Conservation (phyloP, 2,113 vertebrate genomes). For the Neolamprologus variostigma region DNA sequence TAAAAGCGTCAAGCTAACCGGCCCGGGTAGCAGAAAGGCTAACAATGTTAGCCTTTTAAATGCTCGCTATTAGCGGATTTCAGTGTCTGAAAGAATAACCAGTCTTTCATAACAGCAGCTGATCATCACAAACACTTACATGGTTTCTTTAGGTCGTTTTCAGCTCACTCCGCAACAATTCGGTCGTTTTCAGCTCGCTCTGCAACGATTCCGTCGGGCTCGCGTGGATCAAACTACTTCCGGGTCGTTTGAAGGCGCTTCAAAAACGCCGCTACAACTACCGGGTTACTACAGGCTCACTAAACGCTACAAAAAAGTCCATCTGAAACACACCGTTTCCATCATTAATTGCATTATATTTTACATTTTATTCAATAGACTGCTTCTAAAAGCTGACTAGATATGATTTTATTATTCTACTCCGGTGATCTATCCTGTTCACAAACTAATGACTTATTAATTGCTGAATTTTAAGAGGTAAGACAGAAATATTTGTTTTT, state of each 20-base stretch:
- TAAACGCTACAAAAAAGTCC: background rate
- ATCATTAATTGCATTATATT: background rate
- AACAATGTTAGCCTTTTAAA: background rate
- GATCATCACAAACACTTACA: slow-evolving; percentile 18
- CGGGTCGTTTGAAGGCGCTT: slow-evolving; percentile 19
- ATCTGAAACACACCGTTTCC: background rate
- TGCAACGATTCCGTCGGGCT: background rate
- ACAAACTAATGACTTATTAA: background rate
- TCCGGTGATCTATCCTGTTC: background rate
- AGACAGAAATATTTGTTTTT: background rate
- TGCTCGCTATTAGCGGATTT: background rate
- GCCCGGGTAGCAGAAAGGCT: background rate
- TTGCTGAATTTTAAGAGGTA: background rate
- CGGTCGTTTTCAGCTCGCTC: background rate
- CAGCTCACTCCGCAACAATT: background rate
- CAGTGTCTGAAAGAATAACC: fast-evolving
- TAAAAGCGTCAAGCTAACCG: background rate
- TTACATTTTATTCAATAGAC: background rate
- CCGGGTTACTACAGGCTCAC: slow-evolving; percentile 19
- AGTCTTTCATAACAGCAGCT: fast-evolving
- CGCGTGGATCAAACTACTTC: slow-evolving; percentile 34
- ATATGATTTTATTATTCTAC: background rate
- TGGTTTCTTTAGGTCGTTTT: background rate
- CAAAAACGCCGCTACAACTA: background rate
- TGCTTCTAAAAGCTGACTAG: background rate